A percentile compares a stretch with the other conserved stretches of the same genome.
These are phyloP conservation scores for Zalophus californianus DNA, from an alignment of 2,797 vertebrate genomes.

Conservation along the genomic window DNA sequence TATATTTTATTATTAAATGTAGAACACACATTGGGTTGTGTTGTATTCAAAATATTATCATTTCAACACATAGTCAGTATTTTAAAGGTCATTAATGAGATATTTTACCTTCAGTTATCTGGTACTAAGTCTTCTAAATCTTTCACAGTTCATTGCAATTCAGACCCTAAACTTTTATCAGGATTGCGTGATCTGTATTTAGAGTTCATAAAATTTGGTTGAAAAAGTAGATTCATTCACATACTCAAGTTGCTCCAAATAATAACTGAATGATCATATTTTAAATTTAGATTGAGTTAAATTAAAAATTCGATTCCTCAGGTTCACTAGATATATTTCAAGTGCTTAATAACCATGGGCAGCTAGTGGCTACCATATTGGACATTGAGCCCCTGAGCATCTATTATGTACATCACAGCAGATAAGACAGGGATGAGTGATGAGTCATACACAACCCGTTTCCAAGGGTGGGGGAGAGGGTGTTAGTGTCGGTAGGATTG, in stretches of 20 bases:
- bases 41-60: background rate
- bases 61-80: background rate
- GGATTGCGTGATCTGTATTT: background rate
- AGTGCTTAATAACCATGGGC: background rate
- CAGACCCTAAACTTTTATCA: background rate
- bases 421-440: background rate
- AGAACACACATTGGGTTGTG: no score
- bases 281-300: background rate
- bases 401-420: background rate
- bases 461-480: background rate
- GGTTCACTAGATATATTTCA: background rate
- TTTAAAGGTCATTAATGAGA: background rate
- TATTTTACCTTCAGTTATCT: background rate
- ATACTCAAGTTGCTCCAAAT: background rate
- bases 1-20: background rate
- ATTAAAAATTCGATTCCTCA: background rate
- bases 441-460: background rate
- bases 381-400: background rate
- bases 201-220: constrained; percentile 13
- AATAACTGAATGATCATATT: background rate
- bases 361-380: background rate
- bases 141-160: background rate
- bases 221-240: constrained; percentile 1
- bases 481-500: background rate
- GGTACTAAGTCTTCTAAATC: background rate